Percentiles rank a stretch among this genome's conserved stretches.
Evolutionary conservation across 2,113 vertebrate genomes (phyloP).

Genomic region (Odontesthes bonariensis): DNA sequence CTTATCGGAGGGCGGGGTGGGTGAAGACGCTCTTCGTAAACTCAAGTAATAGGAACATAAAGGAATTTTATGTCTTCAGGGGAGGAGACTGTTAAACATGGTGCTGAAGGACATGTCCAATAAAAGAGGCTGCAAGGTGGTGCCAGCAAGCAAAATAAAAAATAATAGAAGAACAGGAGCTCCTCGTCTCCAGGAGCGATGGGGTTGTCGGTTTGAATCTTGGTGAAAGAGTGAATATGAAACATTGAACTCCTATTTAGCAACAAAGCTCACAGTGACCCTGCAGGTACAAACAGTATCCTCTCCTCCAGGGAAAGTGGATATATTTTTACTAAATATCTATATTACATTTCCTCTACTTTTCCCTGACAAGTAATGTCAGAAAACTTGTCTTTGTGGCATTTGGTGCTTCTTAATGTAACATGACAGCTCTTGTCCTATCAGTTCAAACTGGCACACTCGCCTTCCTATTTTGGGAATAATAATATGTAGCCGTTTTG

Average conservation of each 20-base stretch:
- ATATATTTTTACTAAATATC: not conserved
- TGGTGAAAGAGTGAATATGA: constrained; percentile 24
- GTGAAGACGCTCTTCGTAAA: constrained; percentile 74
- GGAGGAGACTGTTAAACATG: constrained; percentile 76
- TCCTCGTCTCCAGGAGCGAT: constrained; percentile 36
- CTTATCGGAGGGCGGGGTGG: constrained; percentile 73
- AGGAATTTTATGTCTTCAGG: constrained; percentile 80
- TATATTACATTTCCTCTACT: not conserved
- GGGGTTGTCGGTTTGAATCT: constrained; percentile 50
- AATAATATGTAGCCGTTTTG: constrained; percentile 10
- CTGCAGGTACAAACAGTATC: constrained; percentile 21
- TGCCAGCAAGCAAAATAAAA: constrained; percentile 74
- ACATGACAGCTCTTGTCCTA: constrained; percentile 15
- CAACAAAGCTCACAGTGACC: constrained; percentile 27
- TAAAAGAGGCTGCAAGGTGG: constrained; percentile 76
- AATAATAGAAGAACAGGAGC: constrained; percentile 62
- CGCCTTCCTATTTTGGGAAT: constrained; percentile 10
- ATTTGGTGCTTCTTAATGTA: constrained; percentile 6
- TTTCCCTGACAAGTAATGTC: constrained; percentile 4
- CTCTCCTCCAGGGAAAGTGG: constrained; percentile 15
- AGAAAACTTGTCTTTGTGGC: constrained; percentile 13
- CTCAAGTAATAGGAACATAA: constrained; percentile 80
- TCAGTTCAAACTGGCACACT: constrained; percentile 11
- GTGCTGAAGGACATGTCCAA: constrained; percentile 81
- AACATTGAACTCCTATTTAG: constrained; percentile 21